phyloP scores from a whole-genome alignment of 2,797 vertebrate species.

The Aythya fuligula region DNA sequence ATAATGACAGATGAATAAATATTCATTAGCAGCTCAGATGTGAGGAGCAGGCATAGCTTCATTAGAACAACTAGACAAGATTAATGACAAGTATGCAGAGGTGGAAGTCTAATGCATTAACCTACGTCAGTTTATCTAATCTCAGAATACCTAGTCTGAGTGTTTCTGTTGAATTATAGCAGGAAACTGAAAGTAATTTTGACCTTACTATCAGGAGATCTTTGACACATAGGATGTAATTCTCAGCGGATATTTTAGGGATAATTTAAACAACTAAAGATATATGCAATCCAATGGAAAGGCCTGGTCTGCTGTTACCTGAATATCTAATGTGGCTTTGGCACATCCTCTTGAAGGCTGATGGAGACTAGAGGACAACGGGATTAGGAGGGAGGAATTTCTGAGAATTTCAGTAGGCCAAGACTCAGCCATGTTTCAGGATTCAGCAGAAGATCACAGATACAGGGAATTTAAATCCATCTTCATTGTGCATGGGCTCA shows the following conservation, averaged over 20 bases:
- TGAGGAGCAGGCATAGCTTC: not conserved
- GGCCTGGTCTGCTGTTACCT: not conserved
- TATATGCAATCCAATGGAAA: not conserved
- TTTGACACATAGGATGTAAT: not conserved
- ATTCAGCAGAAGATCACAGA: not conserved
- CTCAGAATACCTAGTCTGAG: not conserved
- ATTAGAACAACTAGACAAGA: not conserved
- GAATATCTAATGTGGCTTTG: not conserved
- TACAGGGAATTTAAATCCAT: not conserved
- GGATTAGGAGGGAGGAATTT: not conserved
- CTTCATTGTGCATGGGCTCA: fast-evolving
- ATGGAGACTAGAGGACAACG: not conserved
- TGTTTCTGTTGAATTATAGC: not conserved
- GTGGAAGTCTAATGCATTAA: not conserved
- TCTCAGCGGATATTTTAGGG: not conserved
- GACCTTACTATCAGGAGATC: not conserved
- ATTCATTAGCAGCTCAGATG: not conserved
- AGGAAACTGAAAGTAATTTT: not conserved
- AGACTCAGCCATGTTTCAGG: not conserved
- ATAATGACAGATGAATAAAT: not conserved
- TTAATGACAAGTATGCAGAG: not conserved
- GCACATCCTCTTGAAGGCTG: not conserved
- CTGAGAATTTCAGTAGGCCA: not conserved
- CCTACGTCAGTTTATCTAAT: not conserved
- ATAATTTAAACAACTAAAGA: not conserved